phyloP scores from a whole-genome alignment of 2,888 invertebrate genomes.

The Pachymerium ferrugineum region DNA sequence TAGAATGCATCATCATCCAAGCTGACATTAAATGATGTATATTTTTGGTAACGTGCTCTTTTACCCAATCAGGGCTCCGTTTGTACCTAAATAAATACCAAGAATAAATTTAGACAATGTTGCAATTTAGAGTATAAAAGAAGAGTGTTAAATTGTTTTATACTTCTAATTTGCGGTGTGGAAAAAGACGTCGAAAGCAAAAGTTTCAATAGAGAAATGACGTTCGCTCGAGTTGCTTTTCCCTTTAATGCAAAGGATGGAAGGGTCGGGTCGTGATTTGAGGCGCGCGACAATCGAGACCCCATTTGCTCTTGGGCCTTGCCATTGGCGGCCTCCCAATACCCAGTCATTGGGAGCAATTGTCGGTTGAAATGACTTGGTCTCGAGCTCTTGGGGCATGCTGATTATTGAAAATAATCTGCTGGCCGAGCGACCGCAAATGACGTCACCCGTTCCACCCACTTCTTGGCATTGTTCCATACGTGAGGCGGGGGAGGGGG shows the following conservation, averaged over 20 bases:
- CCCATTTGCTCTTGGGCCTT: constrained; percentile 25
- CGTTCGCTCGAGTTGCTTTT: neutral
- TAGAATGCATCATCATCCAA: no score
- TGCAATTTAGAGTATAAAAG: no score
- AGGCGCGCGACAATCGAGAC: constrained; percentile 22
- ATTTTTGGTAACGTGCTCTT: no score
- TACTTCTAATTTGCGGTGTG: neutral
- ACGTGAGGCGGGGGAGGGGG: constrained; percentile 3
- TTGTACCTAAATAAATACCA: no score
- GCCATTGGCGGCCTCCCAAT: constrained; percentile 22
- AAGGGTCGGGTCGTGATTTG: constrained; percentile 23
- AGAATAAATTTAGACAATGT: no score
- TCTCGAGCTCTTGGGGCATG: constrained; percentile 18
- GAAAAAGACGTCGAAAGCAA: neutral
- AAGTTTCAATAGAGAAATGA: constrained; percentile 11
- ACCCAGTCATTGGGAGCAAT: constrained; percentile 27
- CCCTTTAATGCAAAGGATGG: constrained; percentile 25
- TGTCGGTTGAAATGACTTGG: constrained; percentile 11
- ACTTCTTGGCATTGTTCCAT: constrained; percentile 24
- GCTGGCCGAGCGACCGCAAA: constrained; percentile 23
- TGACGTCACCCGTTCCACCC: constrained; percentile 16
- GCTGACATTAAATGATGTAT: no score
- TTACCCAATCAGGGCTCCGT: no score
- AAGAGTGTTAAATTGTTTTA: neutral
- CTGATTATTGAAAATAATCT: constrained; percentile 27